Evolutionary conservation across 2,797 vertebrate species (phyloP), one percentile per base, ranked within the genome.

Genomic region (Oceanodroma leucorhoa): DNA sequence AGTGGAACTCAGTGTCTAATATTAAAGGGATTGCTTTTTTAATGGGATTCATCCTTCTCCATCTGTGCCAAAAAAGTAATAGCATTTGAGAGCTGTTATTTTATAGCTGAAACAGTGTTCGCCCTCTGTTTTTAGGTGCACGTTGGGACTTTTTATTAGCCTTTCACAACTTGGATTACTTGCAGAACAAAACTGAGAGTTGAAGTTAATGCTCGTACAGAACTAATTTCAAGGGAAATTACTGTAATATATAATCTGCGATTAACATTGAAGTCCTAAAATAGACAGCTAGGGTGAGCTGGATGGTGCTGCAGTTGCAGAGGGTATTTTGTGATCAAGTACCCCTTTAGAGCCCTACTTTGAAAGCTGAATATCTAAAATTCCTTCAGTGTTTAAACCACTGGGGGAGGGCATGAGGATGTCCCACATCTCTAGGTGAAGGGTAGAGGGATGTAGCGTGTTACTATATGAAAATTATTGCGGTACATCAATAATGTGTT

Each of bases 401-500:
- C 1, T 18, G 48, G 2, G 20, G 3, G 12, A 6, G 38, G 22
- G 18, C 12, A 3, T 1, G 30, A 51, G 32, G 48, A 20, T 38
- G 66, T 34, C 60, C 46, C 30, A 2, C 4, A 5, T 41, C 80
- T 46, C 30, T n/a, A 0, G 1, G 5, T 17, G 43, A n/a, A 24
- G 45, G 26, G 18, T 41, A 11, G 24, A 27, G 48, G 27, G 38
- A 48, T 17, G 50, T 11, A 34, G 21, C 11, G 0, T 23, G 40
- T 41, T n/a, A 18, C 26, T 12, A 1, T 3, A 13, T 5, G 46
- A 46, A 70, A 58, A 60, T 34, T 16, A 51, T 14, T 10, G 10
- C 9, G 7, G 14, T 1, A 1, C n/a, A 8, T 40, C 46, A 17
- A 1, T 27, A 9, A 26, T 17, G 2, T 15, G 10, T 32, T 18